These are phyloP conservation scores for Phalera bucephala DNA, from an alignment of 2,888 invertebrate genomes.

Conservation along the genomic window DNA sequence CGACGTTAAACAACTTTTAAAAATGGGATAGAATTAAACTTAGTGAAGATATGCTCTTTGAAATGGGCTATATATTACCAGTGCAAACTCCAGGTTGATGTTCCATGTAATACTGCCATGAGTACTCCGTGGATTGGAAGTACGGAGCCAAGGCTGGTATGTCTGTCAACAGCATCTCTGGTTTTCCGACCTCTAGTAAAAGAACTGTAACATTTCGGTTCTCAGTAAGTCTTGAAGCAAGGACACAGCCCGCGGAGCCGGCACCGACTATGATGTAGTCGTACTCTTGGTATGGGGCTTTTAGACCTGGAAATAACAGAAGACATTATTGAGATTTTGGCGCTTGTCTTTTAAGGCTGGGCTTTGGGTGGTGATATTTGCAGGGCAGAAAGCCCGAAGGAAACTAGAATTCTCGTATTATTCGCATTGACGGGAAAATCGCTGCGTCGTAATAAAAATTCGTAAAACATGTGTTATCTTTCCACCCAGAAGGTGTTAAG, in stretches of 20 bases:
- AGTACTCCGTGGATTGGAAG: slow-evolving; percentile 84
- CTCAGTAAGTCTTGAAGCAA: slow-evolving; percentile 77
- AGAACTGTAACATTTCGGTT: slow-evolving; percentile 63
- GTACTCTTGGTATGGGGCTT: slow-evolving; percentile 64
- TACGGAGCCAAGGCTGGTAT: slow-evolving; percentile 81
- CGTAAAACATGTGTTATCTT: too few species aligned
- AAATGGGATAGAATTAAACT: too few species aligned
- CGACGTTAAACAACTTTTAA: too few species aligned
- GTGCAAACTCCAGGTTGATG: slow-evolving; percentile 84
- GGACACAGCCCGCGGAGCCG: slow-evolving; percentile 81
- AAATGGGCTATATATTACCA: slow-evolving; percentile 64
- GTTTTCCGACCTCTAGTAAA: slow-evolving; percentile 61
- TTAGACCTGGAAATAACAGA: slow-evolving; percentile 42
- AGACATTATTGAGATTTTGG: too few species aligned
- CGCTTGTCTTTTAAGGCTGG: too few species aligned
- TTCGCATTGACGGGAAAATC: too few species aligned
- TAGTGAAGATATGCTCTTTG: too few species aligned
- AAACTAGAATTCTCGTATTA: too few species aligned
- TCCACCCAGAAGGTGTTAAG: too few species aligned
- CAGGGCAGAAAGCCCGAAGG: too few species aligned
- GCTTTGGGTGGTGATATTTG: too few species aligned
- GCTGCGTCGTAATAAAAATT: too few species aligned
- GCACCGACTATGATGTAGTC: slow-evolving; percentile 83
- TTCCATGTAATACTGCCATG: slow-evolving; percentile 88
- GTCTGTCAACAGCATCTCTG: slow-evolving; percentile 79